A percentile compares a stretch with the other conserved stretches of the same genome.
Evolutionary conservation across 2,797 vertebrate genomes (phyloP).

Genomic region (Melanotaenia parkinsoni): DNA sequence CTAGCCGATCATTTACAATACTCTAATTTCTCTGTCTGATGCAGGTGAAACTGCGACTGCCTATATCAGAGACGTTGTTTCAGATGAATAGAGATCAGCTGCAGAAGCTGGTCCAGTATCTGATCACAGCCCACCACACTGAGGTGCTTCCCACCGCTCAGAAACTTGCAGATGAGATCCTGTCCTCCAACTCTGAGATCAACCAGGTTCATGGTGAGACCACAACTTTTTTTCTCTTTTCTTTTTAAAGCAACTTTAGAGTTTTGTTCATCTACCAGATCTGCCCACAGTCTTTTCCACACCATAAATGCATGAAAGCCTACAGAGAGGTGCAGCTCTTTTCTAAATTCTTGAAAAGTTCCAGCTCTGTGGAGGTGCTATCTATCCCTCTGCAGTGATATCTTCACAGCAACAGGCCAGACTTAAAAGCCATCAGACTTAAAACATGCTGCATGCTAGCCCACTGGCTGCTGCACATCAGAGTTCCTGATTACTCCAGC

Average conservation of each 20-base stretch:
- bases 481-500: constrained; percentile 46
- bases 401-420: constrained; percentile 85
- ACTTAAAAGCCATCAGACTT: constrained; percentile 63
- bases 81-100: constrained; percentile 99
- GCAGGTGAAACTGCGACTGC: constrained; percentile 97
- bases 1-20: not conserved
- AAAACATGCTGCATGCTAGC: constrained; percentile 43
- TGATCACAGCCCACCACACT: constrained; percentile 98
- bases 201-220: constrained; percentile 98
- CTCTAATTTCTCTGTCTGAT: constrained; percentile 4
- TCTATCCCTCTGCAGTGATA: constrained; percentile 89
- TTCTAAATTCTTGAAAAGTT: constrained; percentile 60
- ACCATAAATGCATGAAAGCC: constrained; percentile 8
- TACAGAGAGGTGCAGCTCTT: constrained; percentile 2
- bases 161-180: constrained; percentile 98
- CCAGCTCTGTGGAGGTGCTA: constrained; percentile 87
- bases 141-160: constrained; percentile 98
- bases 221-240: not conserved
- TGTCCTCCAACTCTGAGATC: constrained; percentile 98
- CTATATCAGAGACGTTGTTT: constrained; percentile 98
- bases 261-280: not conserved
- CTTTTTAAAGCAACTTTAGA: not conserved
- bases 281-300: not conserved
- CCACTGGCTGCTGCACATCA: constrained; percentile 49
- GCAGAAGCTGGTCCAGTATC: constrained; percentile 99